A percentile compares a stretch with the other conserved stretches of the same genome.
phyloP scores from a whole-genome alignment of 2,797 vertebrate genomes.

The Anas bahamensis region DNA sequence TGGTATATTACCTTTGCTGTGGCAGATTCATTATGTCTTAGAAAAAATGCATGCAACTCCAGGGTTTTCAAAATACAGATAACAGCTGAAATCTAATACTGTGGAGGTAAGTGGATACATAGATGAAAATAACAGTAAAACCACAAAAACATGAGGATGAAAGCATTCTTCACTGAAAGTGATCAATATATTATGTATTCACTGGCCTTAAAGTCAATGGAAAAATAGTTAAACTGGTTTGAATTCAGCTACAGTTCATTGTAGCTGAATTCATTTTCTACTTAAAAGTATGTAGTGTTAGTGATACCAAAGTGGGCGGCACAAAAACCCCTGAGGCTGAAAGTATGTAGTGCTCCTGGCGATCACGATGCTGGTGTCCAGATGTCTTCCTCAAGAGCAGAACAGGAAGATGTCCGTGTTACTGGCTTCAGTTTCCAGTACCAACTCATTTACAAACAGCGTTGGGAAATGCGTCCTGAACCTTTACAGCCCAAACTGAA shows the following conservation, averaged over 20 bases:
- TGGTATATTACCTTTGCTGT: not conserved
- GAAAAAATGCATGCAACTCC: not conserved
- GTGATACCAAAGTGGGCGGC: not conserved
- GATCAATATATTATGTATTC: too few relatives aligned
- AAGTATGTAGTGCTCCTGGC: not conserved
- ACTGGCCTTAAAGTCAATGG: not conserved
- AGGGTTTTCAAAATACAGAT: not conserved
- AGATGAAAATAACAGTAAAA: not conserved
- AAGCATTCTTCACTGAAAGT: not conserved
- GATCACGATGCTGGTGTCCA: not conserved
- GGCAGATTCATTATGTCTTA: not conserved
- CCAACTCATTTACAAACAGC: not conserved
- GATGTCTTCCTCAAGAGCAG: not conserved
- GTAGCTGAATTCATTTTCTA: not conserved
- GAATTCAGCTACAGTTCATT: not conserved
- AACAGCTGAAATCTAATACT: not conserved
- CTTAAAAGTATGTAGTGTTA: not conserved
- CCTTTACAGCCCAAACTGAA: not conserved
- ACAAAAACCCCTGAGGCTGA: not conserved
- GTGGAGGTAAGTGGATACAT: fast-evolving
- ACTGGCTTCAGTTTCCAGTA: not conserved
- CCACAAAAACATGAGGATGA: not conserved
- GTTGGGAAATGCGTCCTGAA: not conserved
- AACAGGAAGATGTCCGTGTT: not conserved
- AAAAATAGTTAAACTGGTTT: not conserved